Evolutionary conservation across 1,140 invertebrate species (phyloP).

Genomic region (Zaprionus capensis): DNA sequence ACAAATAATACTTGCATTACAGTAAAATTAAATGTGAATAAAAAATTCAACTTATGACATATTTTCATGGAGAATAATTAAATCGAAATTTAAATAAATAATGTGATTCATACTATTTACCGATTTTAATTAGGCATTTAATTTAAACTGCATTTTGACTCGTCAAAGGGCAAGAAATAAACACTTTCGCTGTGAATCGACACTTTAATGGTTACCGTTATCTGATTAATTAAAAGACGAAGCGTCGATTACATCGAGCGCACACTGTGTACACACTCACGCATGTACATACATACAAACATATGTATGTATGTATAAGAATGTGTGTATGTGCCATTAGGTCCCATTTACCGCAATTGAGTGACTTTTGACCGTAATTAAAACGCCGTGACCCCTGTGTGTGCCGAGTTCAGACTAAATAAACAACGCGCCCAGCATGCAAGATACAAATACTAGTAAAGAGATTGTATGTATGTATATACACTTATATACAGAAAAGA

Average conservation of each 20-base stretch:
- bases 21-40: too few species aligned
- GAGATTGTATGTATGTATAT: neutral
- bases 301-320: neutral
- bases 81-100: neutral
- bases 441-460: conserved; percentile 13
- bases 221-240: conserved; percentile 11
- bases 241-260: conserved; percentile 1
- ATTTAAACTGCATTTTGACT: neutral
- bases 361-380: conserved; percentile 79
- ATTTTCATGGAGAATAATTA: neutral
- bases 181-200: neutral
- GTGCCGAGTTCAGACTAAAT: conserved; percentile 18
- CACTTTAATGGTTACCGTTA: neutral
- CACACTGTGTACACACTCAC: conserved; percentile 3
- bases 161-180: neutral
- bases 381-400: conserved; percentile 57
- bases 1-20: too few species aligned
- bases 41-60: neutral
- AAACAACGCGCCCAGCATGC: conserved; percentile 4
- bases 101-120: neutral
- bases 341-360: conserved; percentile 58
- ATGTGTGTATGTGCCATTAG: conserved; percentile 2
- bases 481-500: too few species aligned
- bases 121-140: neutral
- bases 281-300: neutral